Evolutionary conservation across 2,888 invertebrate species (phyloP).

Genomic region (Lasioglossum lativentre): DNA sequence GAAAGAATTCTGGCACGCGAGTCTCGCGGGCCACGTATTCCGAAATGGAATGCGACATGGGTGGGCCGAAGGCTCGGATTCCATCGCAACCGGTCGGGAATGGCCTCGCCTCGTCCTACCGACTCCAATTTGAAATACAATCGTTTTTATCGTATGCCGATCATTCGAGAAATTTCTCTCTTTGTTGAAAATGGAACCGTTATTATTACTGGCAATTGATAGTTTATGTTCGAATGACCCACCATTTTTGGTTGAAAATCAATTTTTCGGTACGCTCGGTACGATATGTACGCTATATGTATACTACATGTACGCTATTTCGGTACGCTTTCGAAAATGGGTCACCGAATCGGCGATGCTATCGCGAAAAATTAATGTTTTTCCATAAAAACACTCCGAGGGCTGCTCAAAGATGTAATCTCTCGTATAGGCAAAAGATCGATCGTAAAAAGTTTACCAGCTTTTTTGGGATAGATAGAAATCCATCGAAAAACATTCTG

Average conservation of each 20-base stretch:
- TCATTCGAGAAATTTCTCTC: neutral
- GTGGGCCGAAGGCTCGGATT: neutral
- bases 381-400: neutral
- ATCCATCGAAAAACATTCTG: neutral
- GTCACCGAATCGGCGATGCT: neutral
- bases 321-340: no score
- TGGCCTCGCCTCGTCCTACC: neutral
- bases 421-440: neutral
- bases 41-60: constrained; percentile 21
- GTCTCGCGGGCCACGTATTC: constrained; percentile 10
- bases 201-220: neutral
- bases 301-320: no score
- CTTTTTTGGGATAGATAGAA: neutral
- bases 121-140: neutral
- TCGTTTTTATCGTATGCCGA: neutral
- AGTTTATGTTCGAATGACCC: neutral
- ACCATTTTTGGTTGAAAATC: neutral
- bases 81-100: neutral
- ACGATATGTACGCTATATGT: no score
- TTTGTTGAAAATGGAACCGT: neutral
- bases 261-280: neutral
- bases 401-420: neutral
- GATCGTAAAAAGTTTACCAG: neutral
- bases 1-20: neutral
- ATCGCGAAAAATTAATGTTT: neutral